Evolutionary conservation across 2,113 vertebrate species (phyloP), one percentile per base, ranked within the genome.

Genomic region (Chitala chitala): DNA sequence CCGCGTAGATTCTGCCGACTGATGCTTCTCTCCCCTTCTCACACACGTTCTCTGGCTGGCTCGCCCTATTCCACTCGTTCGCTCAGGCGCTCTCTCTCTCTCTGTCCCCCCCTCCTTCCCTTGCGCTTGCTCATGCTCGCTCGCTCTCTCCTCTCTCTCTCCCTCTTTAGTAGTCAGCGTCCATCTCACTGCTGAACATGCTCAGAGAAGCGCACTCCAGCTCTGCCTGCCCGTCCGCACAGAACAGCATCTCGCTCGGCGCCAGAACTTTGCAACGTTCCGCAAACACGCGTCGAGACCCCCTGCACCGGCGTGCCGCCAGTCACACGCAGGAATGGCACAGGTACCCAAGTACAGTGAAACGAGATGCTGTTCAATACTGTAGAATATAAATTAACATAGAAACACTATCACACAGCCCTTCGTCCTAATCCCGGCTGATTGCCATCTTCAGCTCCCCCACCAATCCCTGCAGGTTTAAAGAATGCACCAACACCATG

Each of bases 161-260:
- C 69, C 79, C 91, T 92, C 87, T 89, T 92, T 92, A 92, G 91
- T 91, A 92, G 91, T 92, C 91, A 91, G 88, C 85, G 90, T 89
- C 84, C 91, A 92, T 92, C 89, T 89, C 87, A 89, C 90, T 91
- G 89, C 91, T 83, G 89, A 90, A 86, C 75, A 72, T 63, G 58
- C 75, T 63, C 58, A 66, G 75, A 72, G 75, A 76, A 54, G 64
- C 46, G 58, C 69, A 29, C 83, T 86, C 85, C 84, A 87, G 87
- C 86, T 89, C 85, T 85, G 85, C 84, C 85, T 74, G 65, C 72
- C 33, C 68, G 74, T 71, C 75, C 85, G 85, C 68, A 69, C 66
- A 44, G 69, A 33, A 50, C 12, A 72, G 85, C 82, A 84, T 81
- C 76, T 84, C 81, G 82, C 78, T 89, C 82, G 77, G 81, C 74